Evolutionary conservation across 1,140 invertebrate genomes (phyloP), one percentile per base, ranked within the genome.

Genomic region (Drosophila ogumai): DNA sequence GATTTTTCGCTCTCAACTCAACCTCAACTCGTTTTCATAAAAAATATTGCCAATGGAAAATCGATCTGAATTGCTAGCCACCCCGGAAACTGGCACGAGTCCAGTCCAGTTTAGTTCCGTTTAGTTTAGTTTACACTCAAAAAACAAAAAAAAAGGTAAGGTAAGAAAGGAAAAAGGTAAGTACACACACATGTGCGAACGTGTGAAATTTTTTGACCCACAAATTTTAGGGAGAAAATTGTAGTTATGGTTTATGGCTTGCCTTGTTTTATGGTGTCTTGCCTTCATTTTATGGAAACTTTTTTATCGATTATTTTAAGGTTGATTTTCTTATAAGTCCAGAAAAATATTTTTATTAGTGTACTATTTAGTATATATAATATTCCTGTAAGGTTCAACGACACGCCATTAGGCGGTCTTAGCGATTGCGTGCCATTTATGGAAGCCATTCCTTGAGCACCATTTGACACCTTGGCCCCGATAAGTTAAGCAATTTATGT

Each of bases 401-500:
- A 69, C 66, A 69, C 61, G 63, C 66, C 40, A 69, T 67, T 32
- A 32, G 13, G 19, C 32, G 43, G 65, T 38, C 47, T 25, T 19
- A 34, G 46, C 25, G 47, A 56, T 71, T 73, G 69, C 69, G 69
- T 73, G 69, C 67, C 69, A 41, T 50, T 73, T 72, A 71, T 72
- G 28, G 28, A 71, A 50, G 52, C 66, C 52, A 72, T 72, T 73
- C 8, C 69, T 72, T 72, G 54, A 59, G 44, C 69, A 73, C 69
- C 69, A 72, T 73, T 73, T 73, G 69, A 73, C 69, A 73, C 69
- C 69, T 73, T 73, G 67, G 67, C 67, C 52, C 67, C 43, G 54
- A 73, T 73, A 72, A 72, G 43, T 73, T 73, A 46, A 72, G 67
- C 69, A 73, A 73, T 73, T 73, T 72, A 73, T 69, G 66, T 46